A percentile compares a stretch with the other conserved stretches of the same genome.
Conservation (phyloP, 2,888 invertebrate genomes). For the Noctua pronuba region DNA sequence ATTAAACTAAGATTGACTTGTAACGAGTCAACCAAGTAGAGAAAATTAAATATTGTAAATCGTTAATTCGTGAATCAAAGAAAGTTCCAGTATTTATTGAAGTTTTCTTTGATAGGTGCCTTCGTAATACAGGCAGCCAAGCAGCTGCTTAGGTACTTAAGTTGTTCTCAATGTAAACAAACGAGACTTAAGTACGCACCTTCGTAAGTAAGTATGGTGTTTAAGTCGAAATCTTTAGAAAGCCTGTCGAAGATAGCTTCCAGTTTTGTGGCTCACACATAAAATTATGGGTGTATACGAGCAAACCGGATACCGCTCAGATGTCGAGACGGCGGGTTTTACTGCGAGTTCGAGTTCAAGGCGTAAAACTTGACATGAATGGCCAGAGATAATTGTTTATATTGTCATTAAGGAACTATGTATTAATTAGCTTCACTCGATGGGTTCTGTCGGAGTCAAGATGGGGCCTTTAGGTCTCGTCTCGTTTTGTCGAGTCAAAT, state of each 20-base stretch:
- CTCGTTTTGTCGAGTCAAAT: background rate
- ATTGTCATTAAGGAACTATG: conserved; percentile 14
- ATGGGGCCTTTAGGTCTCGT: background rate
- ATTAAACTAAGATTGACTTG: background rate
- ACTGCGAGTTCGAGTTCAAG: conserved; percentile 60
- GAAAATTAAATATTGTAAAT: background rate
- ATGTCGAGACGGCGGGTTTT: conserved; percentile 50
- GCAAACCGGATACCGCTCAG: conserved; percentile 58
- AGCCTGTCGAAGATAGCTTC: conserved; percentile 57
- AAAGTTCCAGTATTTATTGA: background rate
- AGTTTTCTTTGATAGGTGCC: background rate
- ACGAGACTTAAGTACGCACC: conserved; percentile 8
- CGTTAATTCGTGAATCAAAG: background rate
- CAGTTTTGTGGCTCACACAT: conserved; percentile 50
- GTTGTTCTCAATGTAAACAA: conserved; percentile 35
- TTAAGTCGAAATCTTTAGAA: conserved; percentile 68
- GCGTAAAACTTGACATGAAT: conserved; percentile 52
- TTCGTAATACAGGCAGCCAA: background rate
- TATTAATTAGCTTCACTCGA: background rate
- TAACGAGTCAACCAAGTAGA: background rate
- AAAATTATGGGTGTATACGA: conserved; percentile 43
- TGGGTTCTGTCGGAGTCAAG: background rate
- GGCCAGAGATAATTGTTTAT: conserved; percentile 29
- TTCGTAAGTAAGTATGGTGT: conserved; percentile 48
- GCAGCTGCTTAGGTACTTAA: background rate